Percentiles rank a stretch among this genome's conserved stretches.
Evolutionary conservation across 2,888 invertebrate species (phyloP).

Genomic region (Siphlonurus alternatus): DNA sequence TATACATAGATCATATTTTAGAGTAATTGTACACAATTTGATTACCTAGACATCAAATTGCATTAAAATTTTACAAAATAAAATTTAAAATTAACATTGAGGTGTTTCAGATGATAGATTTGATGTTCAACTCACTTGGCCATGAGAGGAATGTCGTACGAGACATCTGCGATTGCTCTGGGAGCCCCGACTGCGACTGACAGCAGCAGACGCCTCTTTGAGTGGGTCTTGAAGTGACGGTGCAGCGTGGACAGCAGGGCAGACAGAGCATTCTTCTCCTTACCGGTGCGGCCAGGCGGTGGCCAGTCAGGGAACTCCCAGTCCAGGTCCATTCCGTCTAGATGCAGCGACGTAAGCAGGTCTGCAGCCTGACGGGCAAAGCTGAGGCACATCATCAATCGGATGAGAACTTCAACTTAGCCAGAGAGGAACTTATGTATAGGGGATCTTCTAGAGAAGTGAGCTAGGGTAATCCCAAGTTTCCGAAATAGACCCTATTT

Average conservation of each 20-base stretch:
- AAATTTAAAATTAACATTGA: too few species aligned
- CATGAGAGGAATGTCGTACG: slow-evolving; percentile 62
- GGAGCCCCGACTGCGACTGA: slow-evolving; percentile 69
- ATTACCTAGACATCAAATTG: too few species aligned
- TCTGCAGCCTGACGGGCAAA: slow-evolving; percentile 35
- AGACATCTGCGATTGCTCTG: slow-evolving; percentile 49
- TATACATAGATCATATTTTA: too few species aligned
- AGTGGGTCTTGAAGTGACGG: not conserved
- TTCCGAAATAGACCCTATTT: too few species aligned
- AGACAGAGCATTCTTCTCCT: slow-evolving; percentile 4
- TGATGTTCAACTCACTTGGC: slow-evolving; percentile 47
- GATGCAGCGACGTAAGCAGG: slow-evolving; percentile 32
- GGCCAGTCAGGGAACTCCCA: slow-evolving; percentile 71
- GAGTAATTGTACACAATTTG: too few species aligned
- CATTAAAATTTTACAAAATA: too few species aligned
- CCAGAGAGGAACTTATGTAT: too few species aligned
- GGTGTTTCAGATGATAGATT: too few species aligned
- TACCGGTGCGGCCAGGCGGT: not conserved
- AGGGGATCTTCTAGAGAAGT: too few species aligned
- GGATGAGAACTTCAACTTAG: not conserved
- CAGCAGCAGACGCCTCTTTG: slow-evolving; percentile 29
- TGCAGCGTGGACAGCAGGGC: not conserved
- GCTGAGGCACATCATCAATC: slow-evolving; percentile 22
- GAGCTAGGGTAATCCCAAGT: too few species aligned
- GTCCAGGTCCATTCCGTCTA: slow-evolving; percentile 63